These are phyloP conservation scores for Virgularia gustaviana DNA, from an alignment of 92 coral and sea anemone species.

Conservation along the genomic window DNA sequence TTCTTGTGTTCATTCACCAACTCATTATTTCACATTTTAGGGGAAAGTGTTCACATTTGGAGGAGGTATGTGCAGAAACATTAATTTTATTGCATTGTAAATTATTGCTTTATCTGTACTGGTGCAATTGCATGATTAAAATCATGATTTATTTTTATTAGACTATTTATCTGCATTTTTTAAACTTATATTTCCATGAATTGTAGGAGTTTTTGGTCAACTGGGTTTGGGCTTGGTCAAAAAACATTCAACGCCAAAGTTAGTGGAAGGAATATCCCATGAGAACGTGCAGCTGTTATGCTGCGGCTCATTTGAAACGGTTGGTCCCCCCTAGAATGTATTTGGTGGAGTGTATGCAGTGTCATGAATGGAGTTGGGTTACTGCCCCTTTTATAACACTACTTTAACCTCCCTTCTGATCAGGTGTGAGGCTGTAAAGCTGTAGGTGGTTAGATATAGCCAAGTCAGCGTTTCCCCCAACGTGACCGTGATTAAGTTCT, in stretches of 20 bases:
- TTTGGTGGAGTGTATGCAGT: not conserved
- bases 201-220: slow-evolving; percentile 82
- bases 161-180: no score
- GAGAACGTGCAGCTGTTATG: slow-evolving; percentile 72
- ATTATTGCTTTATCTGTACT: no score
- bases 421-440: not conserved
- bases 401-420: not conserved
- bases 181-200: no score
- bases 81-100: not conserved
- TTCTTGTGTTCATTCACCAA: not conserved
- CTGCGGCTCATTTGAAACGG: slow-evolving; percentile 98
- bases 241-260: slow-evolving; percentile 68
- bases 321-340: slow-evolving; percentile 30
- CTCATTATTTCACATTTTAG: no score
- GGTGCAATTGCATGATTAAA: no score
- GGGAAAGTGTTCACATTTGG: slow-evolving; percentile 87
- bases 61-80: slow-evolving; percentile 64
- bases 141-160: no score
- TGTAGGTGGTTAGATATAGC: no score
- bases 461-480: no score
- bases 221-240: slow-evolving; percentile 76
- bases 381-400: not conserved
- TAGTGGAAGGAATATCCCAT: slow-evolving; percentile 66
- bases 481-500: no score
- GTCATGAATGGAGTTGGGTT: not conserved